Evolutionary conservation across 2,888 invertebrate genomes (phyloP).

Genomic region (Unio delphinus): DNA sequence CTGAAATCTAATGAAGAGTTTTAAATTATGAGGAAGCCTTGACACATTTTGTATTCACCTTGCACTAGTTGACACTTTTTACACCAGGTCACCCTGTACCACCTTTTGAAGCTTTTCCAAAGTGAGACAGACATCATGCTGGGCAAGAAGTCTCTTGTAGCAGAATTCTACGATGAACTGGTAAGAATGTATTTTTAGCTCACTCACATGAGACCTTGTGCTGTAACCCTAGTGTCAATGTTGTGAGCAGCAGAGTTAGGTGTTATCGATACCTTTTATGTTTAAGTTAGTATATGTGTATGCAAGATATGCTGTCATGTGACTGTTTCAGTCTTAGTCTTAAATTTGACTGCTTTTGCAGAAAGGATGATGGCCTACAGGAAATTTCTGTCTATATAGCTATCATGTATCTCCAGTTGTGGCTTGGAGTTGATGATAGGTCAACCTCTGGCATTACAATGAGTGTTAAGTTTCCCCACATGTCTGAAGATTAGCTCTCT

Average conservation of each 20-base stretch:
- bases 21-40: not conserved
- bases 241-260: too few species aligned
- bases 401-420: too few species aligned
- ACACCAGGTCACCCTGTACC: slow-evolving; percentile 91
- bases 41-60: not conserved
- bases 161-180: slow-evolving; percentile 96
- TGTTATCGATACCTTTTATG: not conserved
- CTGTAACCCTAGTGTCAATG: too few species aligned
- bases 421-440: too few species aligned
- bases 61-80: slow-evolving; percentile 18
- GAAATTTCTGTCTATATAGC: too few species aligned
- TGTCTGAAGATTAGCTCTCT: too few species aligned
- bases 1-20: not conserved
- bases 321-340: not conserved
- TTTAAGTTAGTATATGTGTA: not conserved
- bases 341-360: too few species aligned
- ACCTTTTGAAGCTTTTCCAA: slow-evolving; percentile 94
- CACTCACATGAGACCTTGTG: too few species aligned
- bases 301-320: not conserved
- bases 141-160: slow-evolving; percentile 79
- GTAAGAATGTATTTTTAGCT: slow-evolving; percentile 72
- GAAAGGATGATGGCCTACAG: too few species aligned
- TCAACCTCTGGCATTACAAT: too few species aligned
- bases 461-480: too few species aligned
- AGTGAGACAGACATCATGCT: slow-evolving; percentile 75